Evolutionary conservation across 2,888 invertebrate genomes (phyloP).

Genomic region (Mesorhabditis belari): DNA sequence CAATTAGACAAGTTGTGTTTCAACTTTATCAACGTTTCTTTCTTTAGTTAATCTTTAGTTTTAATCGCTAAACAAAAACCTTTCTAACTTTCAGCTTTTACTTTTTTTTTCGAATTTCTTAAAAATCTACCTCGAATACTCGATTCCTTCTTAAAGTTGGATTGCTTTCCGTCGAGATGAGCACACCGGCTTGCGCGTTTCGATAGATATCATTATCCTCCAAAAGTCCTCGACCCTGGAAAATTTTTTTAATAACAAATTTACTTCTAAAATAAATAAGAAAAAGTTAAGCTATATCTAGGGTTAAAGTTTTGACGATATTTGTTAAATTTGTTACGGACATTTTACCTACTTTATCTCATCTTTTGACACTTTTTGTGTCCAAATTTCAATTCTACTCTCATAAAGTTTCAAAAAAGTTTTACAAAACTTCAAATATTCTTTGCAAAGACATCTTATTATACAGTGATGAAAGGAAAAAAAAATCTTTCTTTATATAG

Average conservation of each 20-base stretch:
- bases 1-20: too few species aligned
- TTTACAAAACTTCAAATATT: neutral
- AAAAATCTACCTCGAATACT: conserved; percentile 76
- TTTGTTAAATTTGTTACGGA: too few species aligned
- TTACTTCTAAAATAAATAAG: too few species aligned
- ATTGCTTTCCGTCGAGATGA: conserved; percentile 96
- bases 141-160: conserved; percentile 87
- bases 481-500: too few species aligned
- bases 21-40: too few species aligned
- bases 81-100: neutral
- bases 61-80: neutral
- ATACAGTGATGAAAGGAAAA: neutral
- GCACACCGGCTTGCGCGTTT: conserved; percentile 94
- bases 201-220: conserved; percentile 94
- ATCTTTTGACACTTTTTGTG: neutral
- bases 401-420: neutral
- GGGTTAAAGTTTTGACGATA: too few species aligned
- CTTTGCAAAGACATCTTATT: neutral
- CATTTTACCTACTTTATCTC: too few species aligned
- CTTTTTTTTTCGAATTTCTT: too few species aligned
- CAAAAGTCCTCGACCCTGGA: conserved; percentile 62
- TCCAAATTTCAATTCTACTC: neutral
- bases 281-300: too few species aligned
- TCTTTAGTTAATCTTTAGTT: neutral
- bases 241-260: too few species aligned